These are phyloP conservation scores for Papilio polytes DNA, from an alignment of 1,140 invertebrate species.

Conservation along the genomic window DNA sequence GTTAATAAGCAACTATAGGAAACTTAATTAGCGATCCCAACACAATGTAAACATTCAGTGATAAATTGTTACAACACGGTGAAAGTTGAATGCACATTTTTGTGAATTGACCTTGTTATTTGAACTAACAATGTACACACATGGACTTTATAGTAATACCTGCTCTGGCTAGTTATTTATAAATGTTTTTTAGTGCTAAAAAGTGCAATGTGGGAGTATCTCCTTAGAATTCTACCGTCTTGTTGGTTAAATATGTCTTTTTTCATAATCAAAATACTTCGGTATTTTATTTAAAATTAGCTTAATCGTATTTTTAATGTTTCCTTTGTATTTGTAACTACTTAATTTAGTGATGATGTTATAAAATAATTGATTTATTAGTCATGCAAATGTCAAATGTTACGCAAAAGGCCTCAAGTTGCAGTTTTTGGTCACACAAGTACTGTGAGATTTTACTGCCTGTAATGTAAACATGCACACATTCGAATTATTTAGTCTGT, in stretches of 20 bases:
- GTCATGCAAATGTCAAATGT: not conserved
- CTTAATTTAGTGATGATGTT: constrained; percentile 19
- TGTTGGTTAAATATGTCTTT: too few relatives aligned
- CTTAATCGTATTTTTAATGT: not conserved
- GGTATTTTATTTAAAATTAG: not conserved
- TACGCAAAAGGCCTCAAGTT: not conserved
- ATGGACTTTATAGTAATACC: too few relatives aligned
- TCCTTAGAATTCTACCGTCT: not conserved
- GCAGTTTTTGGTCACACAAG: constrained; percentile 16
- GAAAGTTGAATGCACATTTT: not conserved
- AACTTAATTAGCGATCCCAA: not conserved
- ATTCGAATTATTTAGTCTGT: not conserved
- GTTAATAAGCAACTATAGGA: too few relatives aligned
- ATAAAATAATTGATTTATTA: constrained; percentile 30
- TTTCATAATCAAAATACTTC: too few relatives aligned
- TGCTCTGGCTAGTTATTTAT: too few relatives aligned
- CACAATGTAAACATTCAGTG: not conserved
- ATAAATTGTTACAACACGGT: not conserved
- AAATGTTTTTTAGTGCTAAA: too few relatives aligned
- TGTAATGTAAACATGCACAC: constrained; percentile 4
- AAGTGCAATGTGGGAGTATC: not conserved
- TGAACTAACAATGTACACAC: not conserved
- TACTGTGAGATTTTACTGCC: constrained; percentile 6
- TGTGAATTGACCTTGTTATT: not conserved
- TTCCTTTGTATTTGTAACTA: not conserved